phyloP scores from a whole-genome alignment of 2,888 invertebrate genomes.

The Archaeoteleia sp. region DNA sequence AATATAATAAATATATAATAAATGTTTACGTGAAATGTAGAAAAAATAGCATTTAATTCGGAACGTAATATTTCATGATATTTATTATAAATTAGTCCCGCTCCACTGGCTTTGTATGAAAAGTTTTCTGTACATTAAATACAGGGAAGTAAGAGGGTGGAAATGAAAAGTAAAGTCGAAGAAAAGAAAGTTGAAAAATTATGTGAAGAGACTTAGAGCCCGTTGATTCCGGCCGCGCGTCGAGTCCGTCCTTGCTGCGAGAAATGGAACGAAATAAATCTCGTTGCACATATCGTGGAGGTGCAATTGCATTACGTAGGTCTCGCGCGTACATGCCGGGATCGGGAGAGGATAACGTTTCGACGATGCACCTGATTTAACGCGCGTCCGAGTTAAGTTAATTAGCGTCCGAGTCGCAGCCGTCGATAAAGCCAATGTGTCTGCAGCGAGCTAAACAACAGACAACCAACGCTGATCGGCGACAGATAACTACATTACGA shows the following conservation, averaged over 20 bases:
- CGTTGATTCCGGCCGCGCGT: slow-evolving; percentile 21
- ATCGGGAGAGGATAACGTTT: slow-evolving; percentile 55
- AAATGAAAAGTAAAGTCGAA: slow-evolving; percentile 2
- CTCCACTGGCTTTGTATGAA: too few species aligned
- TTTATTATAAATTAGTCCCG: too few species aligned
- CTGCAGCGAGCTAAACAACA: slow-evolving; percentile 21
- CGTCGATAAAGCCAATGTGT: slow-evolving; percentile 46
- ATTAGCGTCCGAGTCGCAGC: slow-evolving; percentile 49
- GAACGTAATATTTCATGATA: too few species aligned
- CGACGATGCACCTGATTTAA: slow-evolving; percentile 55
- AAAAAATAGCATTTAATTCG: too few species aligned
- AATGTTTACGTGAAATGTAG: too few species aligned
- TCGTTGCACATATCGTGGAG: slow-evolving; percentile 46
- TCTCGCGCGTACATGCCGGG: slow-evolving; percentile 28
- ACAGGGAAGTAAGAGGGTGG: slow-evolving; percentile 1
- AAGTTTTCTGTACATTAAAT: slow-evolving; percentile 2
- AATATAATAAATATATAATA: too few species aligned
- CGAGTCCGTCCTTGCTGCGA: slow-evolving; percentile 12
- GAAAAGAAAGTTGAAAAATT: slow-evolving; percentile 26
- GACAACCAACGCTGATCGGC: slow-evolving; percentile 8
- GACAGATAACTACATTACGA: slow-evolving; percentile 4
- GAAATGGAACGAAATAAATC: slow-evolving; percentile 53
- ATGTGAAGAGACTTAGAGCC: slow-evolving; percentile 21
- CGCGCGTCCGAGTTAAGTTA: slow-evolving; percentile 51
- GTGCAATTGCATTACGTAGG: slow-evolving; percentile 52